Conservation (phyloP, 2,113 vertebrate genomes). For the Cheilinus undulatus region DNA sequence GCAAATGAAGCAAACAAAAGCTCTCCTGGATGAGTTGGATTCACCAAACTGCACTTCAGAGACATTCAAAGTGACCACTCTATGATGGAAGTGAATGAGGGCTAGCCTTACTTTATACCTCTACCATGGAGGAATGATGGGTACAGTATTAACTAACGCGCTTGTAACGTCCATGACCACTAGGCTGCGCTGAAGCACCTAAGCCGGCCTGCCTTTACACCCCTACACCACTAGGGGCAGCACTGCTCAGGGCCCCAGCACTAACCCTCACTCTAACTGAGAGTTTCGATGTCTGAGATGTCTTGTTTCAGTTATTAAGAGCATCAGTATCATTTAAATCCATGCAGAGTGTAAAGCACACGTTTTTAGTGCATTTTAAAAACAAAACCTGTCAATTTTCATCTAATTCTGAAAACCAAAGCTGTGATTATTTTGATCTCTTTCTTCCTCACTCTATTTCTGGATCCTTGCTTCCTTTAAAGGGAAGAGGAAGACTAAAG, state of each 20-base stretch:
- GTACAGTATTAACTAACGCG: conserved; percentile 61
- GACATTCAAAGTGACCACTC: conserved; percentile 61
- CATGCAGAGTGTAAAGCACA: conserved; percentile 36
- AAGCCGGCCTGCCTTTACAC: conserved; percentile 79
- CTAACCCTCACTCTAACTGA: conserved; percentile 47
- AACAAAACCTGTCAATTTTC: conserved; percentile 8
- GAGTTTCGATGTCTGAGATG: conserved; percentile 39
- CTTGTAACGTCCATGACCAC: conserved; percentile 57
- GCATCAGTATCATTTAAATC: conserved; percentile 21
- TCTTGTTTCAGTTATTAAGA: conserved; percentile 25
- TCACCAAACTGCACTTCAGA: conserved; percentile 64
- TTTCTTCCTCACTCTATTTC: conserved; percentile 41
- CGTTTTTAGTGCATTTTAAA: conserved; percentile 44
- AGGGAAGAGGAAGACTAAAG: conserved; percentile 25
- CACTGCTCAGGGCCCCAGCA: conserved; percentile 75
- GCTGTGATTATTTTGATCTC: conserved; percentile 63
- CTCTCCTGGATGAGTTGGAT: conserved; percentile 24
- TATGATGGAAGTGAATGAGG: conserved; percentile 61
- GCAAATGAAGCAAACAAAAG: conserved; percentile 15
- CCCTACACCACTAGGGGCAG: conserved; percentile 74
- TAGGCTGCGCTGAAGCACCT: conserved; percentile 60
- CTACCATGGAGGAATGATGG: conserved; percentile 51
- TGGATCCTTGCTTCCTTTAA: conserved; percentile 46
- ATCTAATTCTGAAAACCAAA: conserved; percentile 73
- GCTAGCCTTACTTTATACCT: conserved; percentile 72